These are phyloP conservation scores for Lytechinus variegatus DNA, from an alignment of 35 echinoderm and acorn worm species.

Conservation along the genomic window DNA sequence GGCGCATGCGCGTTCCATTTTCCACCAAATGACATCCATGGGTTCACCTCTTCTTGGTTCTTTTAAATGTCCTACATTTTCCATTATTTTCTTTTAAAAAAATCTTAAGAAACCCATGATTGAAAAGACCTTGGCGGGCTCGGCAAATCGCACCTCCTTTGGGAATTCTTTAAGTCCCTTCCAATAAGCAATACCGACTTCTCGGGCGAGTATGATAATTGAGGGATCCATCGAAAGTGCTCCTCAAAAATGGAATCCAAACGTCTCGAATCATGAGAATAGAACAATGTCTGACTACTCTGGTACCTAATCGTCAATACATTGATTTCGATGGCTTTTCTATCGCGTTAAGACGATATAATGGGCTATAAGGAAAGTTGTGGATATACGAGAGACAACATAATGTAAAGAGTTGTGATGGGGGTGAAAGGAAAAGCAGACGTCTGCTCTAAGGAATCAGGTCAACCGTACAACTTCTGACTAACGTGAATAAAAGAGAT, in stretches of 20 bases:
- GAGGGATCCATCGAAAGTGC: background rate
- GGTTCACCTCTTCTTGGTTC: background rate
- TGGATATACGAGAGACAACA: background rate
- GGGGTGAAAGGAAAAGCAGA: background rate
- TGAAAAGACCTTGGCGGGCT: conserved; percentile 34
- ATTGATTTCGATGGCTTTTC: conserved; percentile 9
- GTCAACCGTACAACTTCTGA: background rate
- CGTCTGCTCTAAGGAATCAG: background rate
- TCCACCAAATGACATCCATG: conserved; percentile 10
- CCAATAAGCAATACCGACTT: background rate
- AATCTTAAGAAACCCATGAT: conserved; percentile 7
- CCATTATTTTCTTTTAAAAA: background rate
- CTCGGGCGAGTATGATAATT: background rate
- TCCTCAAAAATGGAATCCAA: background rate
- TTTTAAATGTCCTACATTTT: background rate
- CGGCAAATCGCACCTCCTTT: conserved; percentile 24
- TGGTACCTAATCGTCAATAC: background rate
- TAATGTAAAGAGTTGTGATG: background rate
- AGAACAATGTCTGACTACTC: background rate
- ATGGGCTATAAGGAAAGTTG: background rate
- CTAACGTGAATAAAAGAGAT: background rate
- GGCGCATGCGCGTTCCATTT: conserved; percentile 1
- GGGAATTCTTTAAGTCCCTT: conserved; percentile 16
- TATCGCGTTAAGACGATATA: background rate
- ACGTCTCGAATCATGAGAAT: background rate